Conservation (phyloP, 2,888 invertebrate genomes). For the Aphidius colemani region DNA sequence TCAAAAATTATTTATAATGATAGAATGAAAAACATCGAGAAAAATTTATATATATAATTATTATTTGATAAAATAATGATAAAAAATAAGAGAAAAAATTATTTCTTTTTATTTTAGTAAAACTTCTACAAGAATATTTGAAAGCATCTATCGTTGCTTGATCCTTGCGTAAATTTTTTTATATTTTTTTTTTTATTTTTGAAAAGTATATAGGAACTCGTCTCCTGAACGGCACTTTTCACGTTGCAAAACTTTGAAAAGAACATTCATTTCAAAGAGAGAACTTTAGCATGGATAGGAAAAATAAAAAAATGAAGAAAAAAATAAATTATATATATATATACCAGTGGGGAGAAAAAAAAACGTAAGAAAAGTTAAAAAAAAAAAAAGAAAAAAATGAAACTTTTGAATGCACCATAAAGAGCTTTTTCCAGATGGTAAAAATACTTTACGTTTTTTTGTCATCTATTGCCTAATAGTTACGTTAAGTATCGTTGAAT, state of each 20-base stretch:
- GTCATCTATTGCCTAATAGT: constrained; percentile 15
- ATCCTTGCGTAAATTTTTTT: too few relatives aligned
- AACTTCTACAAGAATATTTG: background rate
- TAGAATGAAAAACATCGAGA: background rate
- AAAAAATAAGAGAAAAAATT: background rate
- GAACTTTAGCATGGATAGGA: constrained; percentile 12
- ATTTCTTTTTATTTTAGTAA: background rate
- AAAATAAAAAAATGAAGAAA: constrained; percentile 10
- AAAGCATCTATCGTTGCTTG: too few relatives aligned
- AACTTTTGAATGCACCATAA: constrained; percentile 25
- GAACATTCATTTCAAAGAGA: constrained; percentile 36
- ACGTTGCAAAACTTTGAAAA: constrained; percentile 34
- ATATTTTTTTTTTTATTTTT: constrained; percentile 5
- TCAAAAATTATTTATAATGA: background rate
- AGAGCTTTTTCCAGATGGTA: constrained; percentile 23
- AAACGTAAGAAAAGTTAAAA: too few relatives aligned
- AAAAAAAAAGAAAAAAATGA: constrained; percentile 6
- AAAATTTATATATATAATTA: constrained; percentile 3
- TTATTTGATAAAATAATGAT: background rate
- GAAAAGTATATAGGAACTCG: constrained; percentile 9
- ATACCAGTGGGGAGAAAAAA: constrained; percentile 15
- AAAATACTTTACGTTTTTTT: constrained; percentile 17
- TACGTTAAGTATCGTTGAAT: constrained; percentile 13
- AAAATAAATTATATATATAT: too few relatives aligned
- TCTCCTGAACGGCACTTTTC: constrained; percentile 27